phyloP scores from a whole-genome alignment of 2,797 vertebrate species.

The Somateria mollissima region DNA sequence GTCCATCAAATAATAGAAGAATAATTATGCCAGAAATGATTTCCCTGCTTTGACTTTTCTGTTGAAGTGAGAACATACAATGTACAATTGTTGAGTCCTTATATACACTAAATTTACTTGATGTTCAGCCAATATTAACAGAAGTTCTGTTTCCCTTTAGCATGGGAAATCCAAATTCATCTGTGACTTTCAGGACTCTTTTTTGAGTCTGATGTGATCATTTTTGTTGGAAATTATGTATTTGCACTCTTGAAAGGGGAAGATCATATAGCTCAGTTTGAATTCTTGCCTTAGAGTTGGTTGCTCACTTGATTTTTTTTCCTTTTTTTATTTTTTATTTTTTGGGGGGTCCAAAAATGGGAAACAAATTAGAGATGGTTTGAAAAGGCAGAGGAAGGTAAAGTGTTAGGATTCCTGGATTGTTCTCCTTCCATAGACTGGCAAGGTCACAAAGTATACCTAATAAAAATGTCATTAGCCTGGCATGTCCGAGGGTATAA shows the following conservation, averaged over 20 bases:
- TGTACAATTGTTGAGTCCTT: conserved; percentile 46
- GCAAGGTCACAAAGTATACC: neutral
- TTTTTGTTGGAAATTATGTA: conserved; percentile 19
- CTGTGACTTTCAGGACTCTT: conserved; percentile 22
- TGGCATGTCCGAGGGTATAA: neutral
- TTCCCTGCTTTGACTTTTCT: conserved; percentile 48
- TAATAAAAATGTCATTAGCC: neutral
- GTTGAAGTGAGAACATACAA: conserved; percentile 37
- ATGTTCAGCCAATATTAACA: conserved; percentile 56
- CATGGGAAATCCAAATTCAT: conserved; percentile 50
- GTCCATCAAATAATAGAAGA: conserved; percentile 51
- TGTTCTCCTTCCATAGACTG: neutral
- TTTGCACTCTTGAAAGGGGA: neutral
- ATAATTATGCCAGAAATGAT: conserved; percentile 25
- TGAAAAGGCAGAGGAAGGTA: neutral
- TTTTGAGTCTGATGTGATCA: neutral
- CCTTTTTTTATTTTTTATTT: neutral
- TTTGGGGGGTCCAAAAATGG: neutral
- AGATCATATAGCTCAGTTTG: conserved; percentile 1
- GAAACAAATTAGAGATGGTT: neutral
- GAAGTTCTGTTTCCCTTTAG: conserved; percentile 13
- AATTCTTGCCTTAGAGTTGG: conserved; percentile 17
- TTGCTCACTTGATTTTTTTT: neutral
- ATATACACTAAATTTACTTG: conserved; percentile 26
- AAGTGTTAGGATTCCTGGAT: neutral